A percentile compares a stretch with the other conserved stretches of the same genome.
These are phyloP conservation scores for Samia ricini DNA, from an alignment of 1,140 invertebrate genomes.

Conservation along the genomic window DNA sequence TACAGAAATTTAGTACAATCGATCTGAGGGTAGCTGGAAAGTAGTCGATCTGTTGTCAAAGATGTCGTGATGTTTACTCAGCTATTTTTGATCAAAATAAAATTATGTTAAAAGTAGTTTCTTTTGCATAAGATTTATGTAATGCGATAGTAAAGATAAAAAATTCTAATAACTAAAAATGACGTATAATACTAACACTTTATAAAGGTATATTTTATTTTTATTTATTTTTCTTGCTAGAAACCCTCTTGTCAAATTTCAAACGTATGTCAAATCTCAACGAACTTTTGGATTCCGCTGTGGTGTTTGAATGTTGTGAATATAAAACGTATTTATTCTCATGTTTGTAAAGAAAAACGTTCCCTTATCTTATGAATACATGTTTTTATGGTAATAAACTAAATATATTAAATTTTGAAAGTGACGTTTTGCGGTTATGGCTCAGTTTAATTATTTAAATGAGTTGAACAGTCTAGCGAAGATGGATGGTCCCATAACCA, in stretches of 20 bases:
- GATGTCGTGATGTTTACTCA: too few relatives aligned
- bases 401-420: background rate
- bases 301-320: conserved; percentile 5
- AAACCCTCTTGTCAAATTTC: background rate
- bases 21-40: too few relatives aligned
- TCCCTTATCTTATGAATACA: background rate
- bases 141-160: too few relatives aligned
- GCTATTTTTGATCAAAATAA: too few relatives aligned
- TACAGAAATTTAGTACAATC: too few relatives aligned
- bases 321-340: background rate
- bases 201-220: too few relatives aligned
- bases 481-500: conserved; percentile 86
- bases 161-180: too few relatives aligned
- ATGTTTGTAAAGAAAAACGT: background rate
- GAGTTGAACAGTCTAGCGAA: conserved; percentile 86
- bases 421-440: conserved; percentile 76
- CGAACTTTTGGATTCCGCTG: conserved; percentile 5
- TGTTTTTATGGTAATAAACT: background rate
- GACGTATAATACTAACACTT: too few relatives aligned
- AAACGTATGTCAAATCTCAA: background rate
- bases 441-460: conserved; percentile 87
- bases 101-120: too few relatives aligned
- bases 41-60: too few relatives aligned
- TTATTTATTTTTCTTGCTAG: too few relatives aligned
- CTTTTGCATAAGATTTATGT: too few relatives aligned